These are phyloP conservation scores for Napeogenes inachia DNA, from an alignment of 2,888 invertebrate species.

Conservation along the genomic window DNA sequence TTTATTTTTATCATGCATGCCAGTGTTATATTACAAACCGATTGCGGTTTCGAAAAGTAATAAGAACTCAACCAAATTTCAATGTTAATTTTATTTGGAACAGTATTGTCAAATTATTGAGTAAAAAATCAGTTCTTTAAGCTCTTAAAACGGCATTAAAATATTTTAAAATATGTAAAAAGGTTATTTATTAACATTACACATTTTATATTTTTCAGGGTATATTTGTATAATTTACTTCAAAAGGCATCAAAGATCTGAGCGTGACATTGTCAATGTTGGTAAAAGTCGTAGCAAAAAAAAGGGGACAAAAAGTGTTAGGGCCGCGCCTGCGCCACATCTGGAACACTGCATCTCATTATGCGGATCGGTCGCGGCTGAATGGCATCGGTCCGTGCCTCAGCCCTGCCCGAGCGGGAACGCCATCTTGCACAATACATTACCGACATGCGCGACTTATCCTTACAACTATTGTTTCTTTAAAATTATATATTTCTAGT, in stretches of 20 bases:
- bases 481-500: constrained; percentile 13
- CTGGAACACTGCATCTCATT: constrained; percentile 73
- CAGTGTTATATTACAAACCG: constrained; percentile 1
- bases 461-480: constrained; percentile 31
- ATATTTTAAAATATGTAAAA: no score
- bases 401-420: constrained; percentile 30
- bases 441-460: constrained; percentile 26
- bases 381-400: constrained; percentile 46
- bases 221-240: background rate
- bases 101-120: no score
- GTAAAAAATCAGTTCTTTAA: no score
- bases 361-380: constrained; percentile 66
- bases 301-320: constrained; percentile 61
- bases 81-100: no score
- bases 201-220: background rate
- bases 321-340: constrained; percentile 73
- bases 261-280: constrained; percentile 40
- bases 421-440: constrained; percentile 23
- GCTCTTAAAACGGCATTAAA: no score
- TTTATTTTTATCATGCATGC: constrained; percentile 17
- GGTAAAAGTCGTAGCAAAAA: constrained; percentile 41
- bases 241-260: constrained; percentile 17
- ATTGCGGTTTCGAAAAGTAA: background rate
- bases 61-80: no score
- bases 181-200: background rate